Base-by-base conservation (phyloP, 2,113 vertebrate species). In the Cyphomyrus discorhynchus region DNA sequence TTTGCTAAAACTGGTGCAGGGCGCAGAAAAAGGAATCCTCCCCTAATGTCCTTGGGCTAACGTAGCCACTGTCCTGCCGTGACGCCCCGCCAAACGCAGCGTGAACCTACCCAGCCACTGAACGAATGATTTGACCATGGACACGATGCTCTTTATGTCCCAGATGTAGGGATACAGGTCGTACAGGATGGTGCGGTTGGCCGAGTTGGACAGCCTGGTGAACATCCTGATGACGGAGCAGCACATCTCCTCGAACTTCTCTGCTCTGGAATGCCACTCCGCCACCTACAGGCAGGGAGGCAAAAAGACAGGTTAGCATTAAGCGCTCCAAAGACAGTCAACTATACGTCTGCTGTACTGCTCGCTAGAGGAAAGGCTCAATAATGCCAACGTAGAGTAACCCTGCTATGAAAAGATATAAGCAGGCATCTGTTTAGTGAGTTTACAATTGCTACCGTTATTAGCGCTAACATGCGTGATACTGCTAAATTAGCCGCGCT, bases 161-260 rank as follows among this genome's bases (percentile, higher is more conserved):
- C 98, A 99, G 94, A 99, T 98, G 94, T 99, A 99, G 95, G 97
- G 97, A 96, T 99, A 99, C 93, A 99, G 97, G 93, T 99, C 98
- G 90, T 99, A 99, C 74, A 99, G 96, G 92, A 99, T 97, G 90
- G 96, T 96, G 94, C 98, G 96, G 95, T 99, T 99, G 91, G 98
- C 97, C 86, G 96, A 98, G 35, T 99, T 99, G 46, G 98, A 99
- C 90, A 99, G 97, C 27, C 98, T 97, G 90, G 98, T 98, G 93
- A 99, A 99, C 98, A 99, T 99, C 93, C 96, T 97, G 95, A 98
- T 98, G 89, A 99, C 98, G 1, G 97, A 94, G 31, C 95, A 95
- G 80, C 98, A 99, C 98, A 98, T 96, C 88, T 96, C 95, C 88
- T 99, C 98, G 92, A 99, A 99, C 89, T 95, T 96, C 91, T 96